Conservation (phyloP, 2,888 invertebrate species). For the Sceliomorpha sp. region DNA sequence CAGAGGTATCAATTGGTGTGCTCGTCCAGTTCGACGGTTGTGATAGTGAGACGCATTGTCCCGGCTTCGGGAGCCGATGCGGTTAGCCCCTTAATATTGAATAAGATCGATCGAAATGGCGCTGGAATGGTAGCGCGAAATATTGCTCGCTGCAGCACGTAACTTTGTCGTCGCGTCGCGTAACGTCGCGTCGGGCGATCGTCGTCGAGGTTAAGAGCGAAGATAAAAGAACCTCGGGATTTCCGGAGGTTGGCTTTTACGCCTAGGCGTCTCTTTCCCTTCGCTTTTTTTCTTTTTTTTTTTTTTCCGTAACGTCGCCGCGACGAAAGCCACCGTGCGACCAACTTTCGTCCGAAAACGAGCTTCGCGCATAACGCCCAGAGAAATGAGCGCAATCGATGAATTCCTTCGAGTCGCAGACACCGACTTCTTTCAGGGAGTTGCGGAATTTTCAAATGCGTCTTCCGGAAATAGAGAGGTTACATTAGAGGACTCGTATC, state of each 20-base stretch:
- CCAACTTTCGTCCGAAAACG: not conserved
- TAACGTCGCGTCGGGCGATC: constrained; percentile 12
- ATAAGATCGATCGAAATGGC: constrained; percentile 66
- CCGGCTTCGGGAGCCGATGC: constrained; percentile 34
- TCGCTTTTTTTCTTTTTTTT: not conserved
- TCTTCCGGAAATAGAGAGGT: too few relatives aligned
- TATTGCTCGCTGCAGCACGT: constrained; percentile 61
- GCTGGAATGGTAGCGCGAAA: constrained; percentile 60
- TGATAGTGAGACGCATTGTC: constrained; percentile 74
- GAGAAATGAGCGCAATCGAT: constrained; percentile 36
- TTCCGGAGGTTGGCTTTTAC: constrained; percentile 25
- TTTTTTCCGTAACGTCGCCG: too few relatives aligned
- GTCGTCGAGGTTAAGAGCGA: constrained; percentile 6
- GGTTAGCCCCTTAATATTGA: constrained; percentile 71
- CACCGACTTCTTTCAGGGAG: too few relatives aligned
- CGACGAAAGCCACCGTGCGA: not conserved
- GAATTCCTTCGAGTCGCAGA: not conserved
- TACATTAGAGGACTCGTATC: too few relatives aligned
- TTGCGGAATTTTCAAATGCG: not conserved
- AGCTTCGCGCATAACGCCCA: constrained; percentile 11
- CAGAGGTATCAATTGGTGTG: constrained; percentile 75
- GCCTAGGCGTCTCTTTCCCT: not conserved
- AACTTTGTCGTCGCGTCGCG: constrained; percentile 50
- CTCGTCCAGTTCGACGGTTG: constrained; percentile 57
- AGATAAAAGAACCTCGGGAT: constrained; percentile 40